phyloP scores from a whole-genome alignment of 2,113 vertebrate species.

The Nannobrachium achirus region DNA sequence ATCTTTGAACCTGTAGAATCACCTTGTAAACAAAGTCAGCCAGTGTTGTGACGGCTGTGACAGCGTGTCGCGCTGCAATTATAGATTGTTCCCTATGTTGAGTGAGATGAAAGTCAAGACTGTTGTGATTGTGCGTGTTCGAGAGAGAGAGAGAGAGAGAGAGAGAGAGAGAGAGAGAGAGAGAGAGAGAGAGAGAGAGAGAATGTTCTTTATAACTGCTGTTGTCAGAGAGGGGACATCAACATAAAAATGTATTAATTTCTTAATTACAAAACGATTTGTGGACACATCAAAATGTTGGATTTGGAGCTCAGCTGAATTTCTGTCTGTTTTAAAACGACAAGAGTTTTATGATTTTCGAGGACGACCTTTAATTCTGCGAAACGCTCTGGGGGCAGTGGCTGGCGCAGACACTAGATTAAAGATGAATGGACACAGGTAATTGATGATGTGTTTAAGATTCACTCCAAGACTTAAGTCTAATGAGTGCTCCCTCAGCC shows the following conservation, averaged over 20 bases:
- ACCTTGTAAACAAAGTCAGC: too few relatives aligned
- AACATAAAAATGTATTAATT: slow-evolving; percentile 34
- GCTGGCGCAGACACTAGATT: slow-evolving; percentile 27
- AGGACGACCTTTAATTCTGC: slow-evolving; percentile 20
- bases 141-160: too few relatives aligned
- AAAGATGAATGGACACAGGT: slow-evolving; percentile 36
- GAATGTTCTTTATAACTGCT: too few relatives aligned
- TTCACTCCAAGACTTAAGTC: slow-evolving; percentile 6
- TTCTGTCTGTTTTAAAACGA: slow-evolving; percentile 26
- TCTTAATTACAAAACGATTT: slow-evolving; percentile 26
- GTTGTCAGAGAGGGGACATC: neutral
- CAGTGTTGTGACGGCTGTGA: too few relatives aligned
- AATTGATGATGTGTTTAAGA: slow-evolving; percentile 35
- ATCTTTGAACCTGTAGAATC: too few relatives aligned
- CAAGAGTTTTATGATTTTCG: slow-evolving; percentile 3
- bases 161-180: too few relatives aligned
- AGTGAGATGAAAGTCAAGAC: too few relatives aligned
- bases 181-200: too few relatives aligned
- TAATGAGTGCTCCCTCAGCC: slow-evolving; percentile 1
- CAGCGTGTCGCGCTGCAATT: too few relatives aligned
- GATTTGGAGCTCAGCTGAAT: slow-evolving; percentile 17
- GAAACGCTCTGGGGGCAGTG: neutral
- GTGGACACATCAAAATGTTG: slow-evolving; percentile 13
- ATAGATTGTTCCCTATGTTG: too few relatives aligned
- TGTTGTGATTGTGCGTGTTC: too few relatives aligned